A percentile compares a stretch with the other conserved stretches of the same genome.
Conservation (phyloP, 2,113 vertebrate genomes). For the Amphiprion percula region DNA sequence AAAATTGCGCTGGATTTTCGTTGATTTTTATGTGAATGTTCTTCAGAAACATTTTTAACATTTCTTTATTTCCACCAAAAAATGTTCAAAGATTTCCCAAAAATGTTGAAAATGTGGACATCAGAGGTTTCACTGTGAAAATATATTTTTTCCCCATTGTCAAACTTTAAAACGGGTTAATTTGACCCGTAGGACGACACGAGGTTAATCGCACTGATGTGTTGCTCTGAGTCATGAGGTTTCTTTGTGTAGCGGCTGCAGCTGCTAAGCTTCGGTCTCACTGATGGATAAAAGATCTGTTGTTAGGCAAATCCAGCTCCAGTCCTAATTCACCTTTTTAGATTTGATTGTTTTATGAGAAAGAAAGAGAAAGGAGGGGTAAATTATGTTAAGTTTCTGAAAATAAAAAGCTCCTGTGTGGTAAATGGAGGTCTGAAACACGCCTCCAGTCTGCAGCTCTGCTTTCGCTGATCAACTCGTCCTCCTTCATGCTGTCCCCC, state of each 20-base stretch:
- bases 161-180: too few relatives aligned
- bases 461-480: conserved; percentile 26
- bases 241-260: conserved; percentile 3
- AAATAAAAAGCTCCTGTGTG: conserved; percentile 31
- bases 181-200: too few relatives aligned
- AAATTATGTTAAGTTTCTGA: conserved; percentile 24
- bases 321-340: conserved; percentile 53
- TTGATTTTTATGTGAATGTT: too few relatives aligned
- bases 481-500: conserved; percentile 27
- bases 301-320: conserved; percentile 41
- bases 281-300: conserved; percentile 37
- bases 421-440: conserved; percentile 44
- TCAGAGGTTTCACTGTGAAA: too few relatives aligned
- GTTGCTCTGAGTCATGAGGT: neutral
- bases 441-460: neutral
- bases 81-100: too few relatives aligned
- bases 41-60: too few relatives aligned
- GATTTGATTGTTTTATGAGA: conserved; percentile 67
- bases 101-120: too few relatives aligned
- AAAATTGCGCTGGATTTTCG: too few relatives aligned
- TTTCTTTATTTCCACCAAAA: too few relatives aligned
- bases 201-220: too few relatives aligned
- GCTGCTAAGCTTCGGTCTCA: neutral
- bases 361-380: conserved; percentile 30
- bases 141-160: too few relatives aligned